phyloP scores from a whole-genome alignment of 1,140 invertebrate species.

The Maconellicoccus hirsutus region DNA sequence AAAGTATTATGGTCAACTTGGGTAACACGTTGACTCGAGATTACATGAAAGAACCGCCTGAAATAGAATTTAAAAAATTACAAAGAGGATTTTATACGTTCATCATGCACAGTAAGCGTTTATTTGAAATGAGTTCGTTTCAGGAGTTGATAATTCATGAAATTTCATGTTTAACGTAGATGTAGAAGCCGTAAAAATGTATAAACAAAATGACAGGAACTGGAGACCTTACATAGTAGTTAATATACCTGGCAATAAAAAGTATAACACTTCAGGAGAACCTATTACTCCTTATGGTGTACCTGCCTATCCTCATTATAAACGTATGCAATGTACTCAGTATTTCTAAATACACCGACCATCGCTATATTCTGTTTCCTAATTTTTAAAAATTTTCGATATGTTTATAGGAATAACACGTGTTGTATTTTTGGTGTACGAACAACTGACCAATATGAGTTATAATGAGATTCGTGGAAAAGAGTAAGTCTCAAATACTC shows the following conservation, averaged over 20 bases:
- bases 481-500: neutral
- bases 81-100: neutral
- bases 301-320: neutral
- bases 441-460: neutral
- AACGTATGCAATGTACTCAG: neutral
- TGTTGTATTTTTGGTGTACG: neutral
- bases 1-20: neutral
- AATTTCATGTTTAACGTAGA: neutral
- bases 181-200: neutral
- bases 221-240: neutral
- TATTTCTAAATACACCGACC: no score
- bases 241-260: neutral
- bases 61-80: neutral
- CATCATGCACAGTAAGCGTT: neutral
- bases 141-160: no score
- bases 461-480: neutral
- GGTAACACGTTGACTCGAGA: neutral
- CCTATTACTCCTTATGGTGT: neutral
- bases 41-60: neutral
- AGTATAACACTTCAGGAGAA: neutral
- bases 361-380: no score
- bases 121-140: neutral
- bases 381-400: neutral
- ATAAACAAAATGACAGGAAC: neutral
- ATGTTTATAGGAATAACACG: neutral